Percentiles rank a stretch among this genome's conserved stretches.
These are phyloP conservation scores for Hydrotaea cyrtoneurina DNA, from an alignment of 2,888 invertebrate species.

Conservation along the genomic window DNA sequence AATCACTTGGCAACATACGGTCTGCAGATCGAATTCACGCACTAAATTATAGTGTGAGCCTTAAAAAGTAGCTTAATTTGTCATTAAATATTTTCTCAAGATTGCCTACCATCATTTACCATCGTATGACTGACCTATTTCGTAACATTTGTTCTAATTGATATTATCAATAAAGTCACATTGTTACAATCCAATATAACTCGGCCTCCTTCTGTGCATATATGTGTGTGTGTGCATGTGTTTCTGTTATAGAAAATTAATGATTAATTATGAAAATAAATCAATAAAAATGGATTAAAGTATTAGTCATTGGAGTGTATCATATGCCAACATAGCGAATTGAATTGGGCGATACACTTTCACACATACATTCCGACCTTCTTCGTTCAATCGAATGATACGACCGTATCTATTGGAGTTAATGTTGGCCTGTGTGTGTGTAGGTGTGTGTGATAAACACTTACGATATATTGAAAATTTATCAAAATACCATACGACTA, in stretches of 20 bases:
- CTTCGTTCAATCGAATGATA: neutral
- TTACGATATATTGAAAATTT: slow-evolving; percentile 45
- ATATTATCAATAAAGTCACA: neutral
- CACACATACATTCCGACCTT: neutral
- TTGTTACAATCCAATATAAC: neutral
- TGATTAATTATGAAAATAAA: slow-evolving; percentile 55
- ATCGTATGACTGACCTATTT: neutral
- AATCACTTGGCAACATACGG: too few relatives aligned
- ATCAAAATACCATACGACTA: slow-evolving; percentile 20
- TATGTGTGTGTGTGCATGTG: too few relatives aligned
- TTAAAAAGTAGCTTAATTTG: too few relatives aligned
- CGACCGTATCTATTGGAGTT: neutral
- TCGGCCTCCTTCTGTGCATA: neutral
- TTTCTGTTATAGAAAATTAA: too few relatives aligned
- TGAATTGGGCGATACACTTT: neutral
- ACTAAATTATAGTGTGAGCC: too few relatives aligned
- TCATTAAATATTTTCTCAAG: too few relatives aligned
- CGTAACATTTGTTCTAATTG: too few relatives aligned
- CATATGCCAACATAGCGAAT: slow-evolving; percentile 36
- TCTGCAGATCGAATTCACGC: too few relatives aligned
- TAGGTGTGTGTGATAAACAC: slow-evolving; percentile 16
- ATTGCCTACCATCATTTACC: too few relatives aligned
- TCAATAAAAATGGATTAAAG: slow-evolving; percentile 48
- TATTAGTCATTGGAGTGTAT: slow-evolving; percentile 46
- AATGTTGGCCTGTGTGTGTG: slow-evolving; percentile 22